Conservation (phyloP, 2,113 vertebrate genomes). For the Pterocles orientalis region DNA sequence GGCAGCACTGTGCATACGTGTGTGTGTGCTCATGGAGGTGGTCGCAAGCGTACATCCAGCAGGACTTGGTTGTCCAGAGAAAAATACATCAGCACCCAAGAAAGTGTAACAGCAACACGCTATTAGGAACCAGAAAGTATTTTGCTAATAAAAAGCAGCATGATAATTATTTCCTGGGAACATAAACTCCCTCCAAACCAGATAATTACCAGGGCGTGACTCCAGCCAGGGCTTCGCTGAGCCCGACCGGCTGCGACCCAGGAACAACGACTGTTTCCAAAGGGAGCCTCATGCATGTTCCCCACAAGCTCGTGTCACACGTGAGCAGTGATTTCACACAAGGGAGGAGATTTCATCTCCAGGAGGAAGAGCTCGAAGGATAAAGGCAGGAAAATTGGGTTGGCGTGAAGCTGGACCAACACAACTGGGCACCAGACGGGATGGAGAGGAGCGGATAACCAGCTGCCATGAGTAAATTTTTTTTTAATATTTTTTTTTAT, state of each 20-base stretch:
- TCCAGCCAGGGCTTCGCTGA: not conserved
- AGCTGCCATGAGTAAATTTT: too few species aligned
- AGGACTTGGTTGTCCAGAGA: not conserved
- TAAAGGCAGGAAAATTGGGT: not conserved
- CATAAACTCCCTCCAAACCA: not conserved
- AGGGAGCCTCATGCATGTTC: not conserved
- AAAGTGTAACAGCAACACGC: rapidly evolving
- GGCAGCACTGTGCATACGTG: rapidly evolving
- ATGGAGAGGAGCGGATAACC: not conserved
- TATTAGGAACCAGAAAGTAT: not conserved
- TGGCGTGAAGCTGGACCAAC: rapidly evolving
- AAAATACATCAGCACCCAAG: not conserved
- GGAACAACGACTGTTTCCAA: not conserved
- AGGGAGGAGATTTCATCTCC: not conserved
- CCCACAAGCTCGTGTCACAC: not conserved
- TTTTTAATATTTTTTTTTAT: not conserved
- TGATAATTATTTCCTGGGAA: not conserved
- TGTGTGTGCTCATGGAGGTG: rapidly evolving
- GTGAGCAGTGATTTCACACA: not conserved
- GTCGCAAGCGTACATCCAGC: not conserved
- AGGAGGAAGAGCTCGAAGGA: not conserved
- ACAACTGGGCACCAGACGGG: not conserved
- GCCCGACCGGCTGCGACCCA: not conserved
- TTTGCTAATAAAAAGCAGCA: not conserved
- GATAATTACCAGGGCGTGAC: not conserved